phyloP scores from a whole-genome alignment of 2,113 vertebrate species.

The Macquaria australasica region DNA sequence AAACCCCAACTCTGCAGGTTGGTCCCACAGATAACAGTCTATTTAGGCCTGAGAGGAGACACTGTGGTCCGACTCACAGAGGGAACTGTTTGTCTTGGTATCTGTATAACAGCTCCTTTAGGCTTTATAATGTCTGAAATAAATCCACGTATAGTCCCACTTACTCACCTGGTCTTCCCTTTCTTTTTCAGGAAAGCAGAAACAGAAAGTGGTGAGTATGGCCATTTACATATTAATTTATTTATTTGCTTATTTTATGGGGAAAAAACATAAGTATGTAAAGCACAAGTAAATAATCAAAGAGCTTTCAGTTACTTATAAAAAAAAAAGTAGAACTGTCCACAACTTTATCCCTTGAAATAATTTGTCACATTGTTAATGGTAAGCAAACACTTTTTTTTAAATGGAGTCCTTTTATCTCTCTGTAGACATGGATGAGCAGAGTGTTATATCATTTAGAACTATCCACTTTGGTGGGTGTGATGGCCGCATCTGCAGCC shows the following conservation, averaged over 20 bases:
- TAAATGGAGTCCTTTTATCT: background rate
- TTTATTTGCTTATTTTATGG: background rate
- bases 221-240: background rate
- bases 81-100: background rate
- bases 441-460: background rate
- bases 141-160: background rate
- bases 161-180: constrained; percentile 32
- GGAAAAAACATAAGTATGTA: background rate
- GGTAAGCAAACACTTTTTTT: background rate
- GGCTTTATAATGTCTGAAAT: background rate
- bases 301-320: too few species aligned
- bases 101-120: background rate
- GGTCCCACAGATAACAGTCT: constrained; percentile 45
- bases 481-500: too few species aligned
- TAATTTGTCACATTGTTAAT: background rate
- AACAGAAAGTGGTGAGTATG: constrained; percentile 97
- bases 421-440: background rate
- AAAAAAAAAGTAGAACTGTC: background rate
- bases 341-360: background rate
- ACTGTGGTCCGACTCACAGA: background rate
- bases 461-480: background rate
- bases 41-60: constrained; percentile 2
- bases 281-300: background rate
- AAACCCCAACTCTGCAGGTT: constrained; percentile 93
- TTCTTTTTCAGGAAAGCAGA: constrained; percentile 94